These are phyloP conservation scores for Toxotes lorentzi DNA, from an alignment of 2,797 vertebrate species.

Conservation along the genomic window DNA sequence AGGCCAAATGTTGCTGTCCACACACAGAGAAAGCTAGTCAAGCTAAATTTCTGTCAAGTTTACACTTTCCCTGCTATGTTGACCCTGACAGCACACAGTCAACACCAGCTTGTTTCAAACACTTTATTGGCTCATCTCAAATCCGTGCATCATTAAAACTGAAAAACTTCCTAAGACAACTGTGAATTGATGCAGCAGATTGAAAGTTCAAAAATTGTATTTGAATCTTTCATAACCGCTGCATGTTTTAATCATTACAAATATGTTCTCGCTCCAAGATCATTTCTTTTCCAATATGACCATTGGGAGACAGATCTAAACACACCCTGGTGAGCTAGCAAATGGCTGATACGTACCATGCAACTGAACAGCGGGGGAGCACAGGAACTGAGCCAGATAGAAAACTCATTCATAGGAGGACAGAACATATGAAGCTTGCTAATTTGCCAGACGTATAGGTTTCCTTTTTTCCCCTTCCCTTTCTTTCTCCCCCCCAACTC, in stretches of 20 bases:
- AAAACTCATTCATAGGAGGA: constrained; percentile 55
- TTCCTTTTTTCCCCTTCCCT: background rate
- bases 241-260: constrained; percentile 74
- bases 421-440: constrained; percentile 46
- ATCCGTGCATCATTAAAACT: constrained; percentile 71
- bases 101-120: constrained; percentile 37
- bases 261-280: constrained; percentile 56
- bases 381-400: constrained; percentile 49
- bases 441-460: constrained; percentile 50
- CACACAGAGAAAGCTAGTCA: constrained; percentile 37
- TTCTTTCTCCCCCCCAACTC: background rate
- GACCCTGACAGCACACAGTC: constrained; percentile 52
- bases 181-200: constrained; percentile 49
- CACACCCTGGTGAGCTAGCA: constrained; percentile 69
- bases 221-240: constrained; percentile 63
- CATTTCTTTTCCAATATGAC: constrained; percentile 58
- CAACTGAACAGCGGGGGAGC: constrained; percentile 49
- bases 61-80: constrained; percentile 35
- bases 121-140: constrained; percentile 56
- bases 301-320: constrained; percentile 62
- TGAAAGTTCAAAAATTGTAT: constrained; percentile 49
- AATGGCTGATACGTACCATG: constrained; percentile 61
- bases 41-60: constrained; percentile 50
- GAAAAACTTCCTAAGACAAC: constrained; percentile 56
- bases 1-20: constrained; percentile 57